A percentile compares a stretch with the other conserved stretches of the same genome.
phyloP scores from a whole-genome alignment of 2,797 vertebrate species.

The Acridotheres tristis region DNA sequence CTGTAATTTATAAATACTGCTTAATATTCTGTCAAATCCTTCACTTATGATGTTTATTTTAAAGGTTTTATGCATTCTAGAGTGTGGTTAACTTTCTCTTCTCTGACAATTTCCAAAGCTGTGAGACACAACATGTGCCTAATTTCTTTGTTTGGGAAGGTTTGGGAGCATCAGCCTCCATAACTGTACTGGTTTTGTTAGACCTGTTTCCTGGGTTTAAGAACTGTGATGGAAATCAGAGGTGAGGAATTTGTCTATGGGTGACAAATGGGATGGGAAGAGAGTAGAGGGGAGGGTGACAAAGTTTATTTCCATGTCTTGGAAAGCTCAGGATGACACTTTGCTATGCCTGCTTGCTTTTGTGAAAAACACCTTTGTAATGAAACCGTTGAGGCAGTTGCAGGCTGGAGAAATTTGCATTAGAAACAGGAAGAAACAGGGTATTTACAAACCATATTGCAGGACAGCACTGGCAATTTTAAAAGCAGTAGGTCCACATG shows the following conservation, averaged over 20 bases:
- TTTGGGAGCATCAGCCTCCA: background rate
- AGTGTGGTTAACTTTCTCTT: background rate
- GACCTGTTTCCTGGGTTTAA: background rate
- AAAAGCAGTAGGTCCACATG: background rate
- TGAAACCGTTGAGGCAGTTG: background rate
- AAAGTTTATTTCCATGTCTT: constrained; percentile 7
- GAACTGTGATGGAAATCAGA: background rate
- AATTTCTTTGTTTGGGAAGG: background rate
- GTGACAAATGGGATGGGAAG: background rate
- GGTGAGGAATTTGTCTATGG: background rate
- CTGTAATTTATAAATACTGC: background rate
- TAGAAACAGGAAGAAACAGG: background rate
- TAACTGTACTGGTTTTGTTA: background rate
- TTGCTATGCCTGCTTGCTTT: background rate
- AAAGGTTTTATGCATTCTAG: background rate
- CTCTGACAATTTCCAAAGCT: background rate
- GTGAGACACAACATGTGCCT: background rate
- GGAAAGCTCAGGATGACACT: background rate
- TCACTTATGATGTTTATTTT: background rate
- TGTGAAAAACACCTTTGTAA: background rate
- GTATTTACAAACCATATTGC: background rate
- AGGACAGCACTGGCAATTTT: background rate
- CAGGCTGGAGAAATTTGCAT: background rate
- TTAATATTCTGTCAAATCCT: background rate
- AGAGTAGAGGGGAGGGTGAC: background rate